phyloP scores from a whole-genome alignment of 2,113 vertebrate genomes.

The Myiopsitta monachus region DNA sequence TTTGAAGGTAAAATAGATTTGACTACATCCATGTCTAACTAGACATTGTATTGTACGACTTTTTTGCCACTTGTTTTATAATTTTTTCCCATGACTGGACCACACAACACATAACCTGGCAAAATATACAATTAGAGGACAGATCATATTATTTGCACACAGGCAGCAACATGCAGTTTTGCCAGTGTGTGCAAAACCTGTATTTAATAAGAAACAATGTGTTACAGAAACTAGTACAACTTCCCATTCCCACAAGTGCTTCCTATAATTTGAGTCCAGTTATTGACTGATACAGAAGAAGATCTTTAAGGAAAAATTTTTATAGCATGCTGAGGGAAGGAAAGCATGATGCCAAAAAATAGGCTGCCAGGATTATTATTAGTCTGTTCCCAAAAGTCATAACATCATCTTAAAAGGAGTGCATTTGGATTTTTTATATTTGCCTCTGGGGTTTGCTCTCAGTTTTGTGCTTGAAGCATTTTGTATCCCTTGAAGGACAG shows the following conservation, averaged over 20 bases:
- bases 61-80: neutral
- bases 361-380: neutral
- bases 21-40: neutral
- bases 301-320: neutral
- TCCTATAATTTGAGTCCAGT: neutral
- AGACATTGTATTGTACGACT: neutral
- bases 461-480: neutral
- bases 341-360: neutral
- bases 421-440: neutral
- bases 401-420: neutral
- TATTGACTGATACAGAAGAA: neutral
- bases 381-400: neutral
- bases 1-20: neutral
- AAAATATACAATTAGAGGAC: neutral
- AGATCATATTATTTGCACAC: neutral
- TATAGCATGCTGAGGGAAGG: neutral
- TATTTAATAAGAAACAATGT: neutral
- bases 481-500: neutral
- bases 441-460: fast-evolving
- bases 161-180: neutral
- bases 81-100: neutral
- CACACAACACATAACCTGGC: neutral
- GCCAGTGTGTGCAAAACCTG: neutral
- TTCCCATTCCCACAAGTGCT: neutral
- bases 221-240: neutral